A percentile compares a stretch with the other conserved stretches of the same genome.
Evolutionary conservation across 1,140 invertebrate genomes (phyloP).

Genomic region (Trichonephila clavipes): DNA sequence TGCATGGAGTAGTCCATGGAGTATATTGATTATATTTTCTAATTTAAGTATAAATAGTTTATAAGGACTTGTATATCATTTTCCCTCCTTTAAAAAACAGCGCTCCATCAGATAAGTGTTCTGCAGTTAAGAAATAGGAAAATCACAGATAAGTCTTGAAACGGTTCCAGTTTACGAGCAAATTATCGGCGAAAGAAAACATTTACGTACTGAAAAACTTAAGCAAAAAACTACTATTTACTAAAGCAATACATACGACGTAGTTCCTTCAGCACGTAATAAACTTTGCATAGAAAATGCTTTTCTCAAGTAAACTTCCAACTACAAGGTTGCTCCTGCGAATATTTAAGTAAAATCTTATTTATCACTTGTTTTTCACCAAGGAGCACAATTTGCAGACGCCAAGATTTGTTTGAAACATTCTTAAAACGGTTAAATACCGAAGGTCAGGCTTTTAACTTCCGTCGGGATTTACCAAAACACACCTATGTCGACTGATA

Average conservation of each 20-base stretch:
- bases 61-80: neutral
- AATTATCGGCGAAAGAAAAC: neutral
- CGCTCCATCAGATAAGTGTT: neutral
- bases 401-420: conserved; percentile 36
- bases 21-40: too few species aligned
- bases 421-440: conserved; percentile 18
- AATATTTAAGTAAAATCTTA: conserved; percentile 10
- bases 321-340: conserved; percentile 25
- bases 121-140: neutral
- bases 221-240: neutral
- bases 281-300: neutral
- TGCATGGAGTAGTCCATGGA: too few species aligned
- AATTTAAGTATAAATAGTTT: neutral
- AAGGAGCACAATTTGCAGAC: conserved; percentile 11
- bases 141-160: neutral
- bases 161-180: neutral
- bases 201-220: neutral
- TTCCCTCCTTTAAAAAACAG: neutral
- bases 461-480: neutral
- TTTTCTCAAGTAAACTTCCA: conserved; percentile 3
- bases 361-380: conserved; percentile 51
- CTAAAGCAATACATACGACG: conserved; percentile 9
- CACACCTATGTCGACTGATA: neutral
- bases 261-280: conserved; percentile 19
- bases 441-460: neutral